These are phyloP conservation scores for Paramuricea clavata DNA, from an alignment of 92 coral and sea anemone genomes.

Conservation along the genomic window DNA sequence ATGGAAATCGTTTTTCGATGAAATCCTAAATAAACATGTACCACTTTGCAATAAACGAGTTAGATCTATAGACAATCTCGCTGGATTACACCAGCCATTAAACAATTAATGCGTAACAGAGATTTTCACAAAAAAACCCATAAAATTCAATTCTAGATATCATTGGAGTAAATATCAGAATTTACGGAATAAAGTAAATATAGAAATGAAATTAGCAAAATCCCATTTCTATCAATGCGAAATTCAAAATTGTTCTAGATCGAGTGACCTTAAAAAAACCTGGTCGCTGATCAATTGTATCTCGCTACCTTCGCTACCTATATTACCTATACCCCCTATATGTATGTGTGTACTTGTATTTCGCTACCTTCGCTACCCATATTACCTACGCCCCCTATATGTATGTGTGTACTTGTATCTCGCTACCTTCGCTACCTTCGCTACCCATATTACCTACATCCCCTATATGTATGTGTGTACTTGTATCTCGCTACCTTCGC, in stretches of 20 bases:
- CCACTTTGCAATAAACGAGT: background rate
- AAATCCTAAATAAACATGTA: constrained; percentile 10
- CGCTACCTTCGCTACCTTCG: too few relatives aligned
- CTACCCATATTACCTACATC: too few relatives aligned
- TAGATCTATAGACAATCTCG: background rate
- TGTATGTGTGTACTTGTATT: too few relatives aligned
- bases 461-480: too few relatives aligned
- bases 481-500: too few relatives aligned
- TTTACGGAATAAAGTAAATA: background rate
- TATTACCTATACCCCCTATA: too few relatives aligned
- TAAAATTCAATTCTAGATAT: background rate
- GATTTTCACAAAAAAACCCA: constrained; percentile 7
- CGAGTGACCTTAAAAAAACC: background rate
- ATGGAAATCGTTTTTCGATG: background rate
- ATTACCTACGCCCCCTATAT: too few relatives aligned
- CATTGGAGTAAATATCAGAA: too few relatives aligned
- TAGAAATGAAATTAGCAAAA: constrained; percentile 6
- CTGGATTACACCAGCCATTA: background rate
- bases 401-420: too few relatives aligned
- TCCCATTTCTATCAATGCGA: background rate
- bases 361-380: too few relatives aligned
- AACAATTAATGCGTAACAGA: background rate
- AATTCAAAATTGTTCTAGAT: background rate
- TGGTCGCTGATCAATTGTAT: constrained; percentile 13
- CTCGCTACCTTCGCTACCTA: too few relatives aligned